Base-by-base conservation (phyloP, 2,888 invertebrate genomes). In the Endomychus coccineus region DNA sequence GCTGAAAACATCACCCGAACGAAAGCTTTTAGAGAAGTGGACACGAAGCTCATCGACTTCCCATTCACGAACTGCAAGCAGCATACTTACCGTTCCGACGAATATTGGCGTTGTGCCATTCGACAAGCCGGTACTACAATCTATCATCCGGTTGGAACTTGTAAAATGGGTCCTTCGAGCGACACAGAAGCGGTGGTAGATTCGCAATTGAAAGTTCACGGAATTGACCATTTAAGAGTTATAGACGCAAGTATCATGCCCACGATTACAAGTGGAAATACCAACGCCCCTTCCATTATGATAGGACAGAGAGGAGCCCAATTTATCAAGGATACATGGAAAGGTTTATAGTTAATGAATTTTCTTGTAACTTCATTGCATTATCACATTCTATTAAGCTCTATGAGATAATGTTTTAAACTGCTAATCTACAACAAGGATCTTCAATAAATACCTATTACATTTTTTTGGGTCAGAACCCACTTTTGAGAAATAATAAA, bases 241-340 rank as follows among this genome's bases (percentile, higher is more conserved):
- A 80, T 89, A 48, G 90, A 90, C 57, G 88, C 87, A 16, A 85
- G 86, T 52, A 79, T 90, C 48, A 90, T 90, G 87, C 90, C 89
- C 1, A 83, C 82, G 1, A 85, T 90, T 49, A 81, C 80, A 16
- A 86, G 88, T 54, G 90, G 90, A 4, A 90, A 91, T 56, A 90
- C 89, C 1, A 89, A 90, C 61, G 90, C 90, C 1, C 88, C 90
- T 0, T 80, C 82, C n/a, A 86, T 90, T 33, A 90, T 90, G 90
- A 85, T 90, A 19, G 90, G 79, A 1, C 90, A 91, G 57, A 89
- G 88, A 60, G 89, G 86, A 4, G 75, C 89, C 0, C 90, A 88
- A 68, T 69, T 89, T 54, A 78, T 89, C 36, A 89, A 88, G 62
- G 77, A 82, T 62, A 87, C 88, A 63, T 89, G 88, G 88, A 5